Evolutionary conservation across 2,113 vertebrate genomes (phyloP).

Genomic region (Pagrus major): DNA sequence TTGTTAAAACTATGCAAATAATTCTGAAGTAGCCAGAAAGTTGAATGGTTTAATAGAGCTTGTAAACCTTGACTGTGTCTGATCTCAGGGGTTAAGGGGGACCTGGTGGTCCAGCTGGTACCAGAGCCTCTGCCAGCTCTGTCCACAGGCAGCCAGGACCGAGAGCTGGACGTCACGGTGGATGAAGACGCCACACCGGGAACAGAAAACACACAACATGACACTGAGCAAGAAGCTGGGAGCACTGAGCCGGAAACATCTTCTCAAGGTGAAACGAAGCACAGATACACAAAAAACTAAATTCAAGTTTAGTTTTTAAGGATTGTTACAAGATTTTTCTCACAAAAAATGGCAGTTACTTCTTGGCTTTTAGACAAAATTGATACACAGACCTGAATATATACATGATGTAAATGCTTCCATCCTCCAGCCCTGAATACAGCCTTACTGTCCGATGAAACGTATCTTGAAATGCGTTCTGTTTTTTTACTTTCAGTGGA

Average conservation of each 20-base stretch:
- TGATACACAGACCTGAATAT: background rate
- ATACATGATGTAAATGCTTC: background rate
- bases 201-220: slow-evolving; percentile 25
- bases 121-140: slow-evolving; percentile 90
- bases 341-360: background rate
- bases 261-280: slow-evolving; percentile 55
- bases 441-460: background rate
- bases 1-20: background rate
- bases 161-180: slow-evolving; percentile 90
- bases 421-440: background rate
- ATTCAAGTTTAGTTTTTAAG: background rate
- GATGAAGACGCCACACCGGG: slow-evolving; percentile 68
- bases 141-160: slow-evolving; percentile 84
- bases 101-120: slow-evolving; percentile 88
- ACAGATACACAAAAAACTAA: background rate
- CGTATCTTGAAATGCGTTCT: background rate
- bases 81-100: slow-evolving; percentile 86
- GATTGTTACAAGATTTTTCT: background rate
- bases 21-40: background rate
- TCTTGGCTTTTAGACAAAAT: background rate
- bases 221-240: background rate
- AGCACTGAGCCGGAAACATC: slow-evolving; percentile 31
- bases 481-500: slow-evolving; percentile 26
- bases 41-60: background rate
- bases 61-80: background rate